Evolutionary conservation across 2,797 vertebrate species (phyloP).

Genomic region (Melanotaenia parkinsoni): DNA sequence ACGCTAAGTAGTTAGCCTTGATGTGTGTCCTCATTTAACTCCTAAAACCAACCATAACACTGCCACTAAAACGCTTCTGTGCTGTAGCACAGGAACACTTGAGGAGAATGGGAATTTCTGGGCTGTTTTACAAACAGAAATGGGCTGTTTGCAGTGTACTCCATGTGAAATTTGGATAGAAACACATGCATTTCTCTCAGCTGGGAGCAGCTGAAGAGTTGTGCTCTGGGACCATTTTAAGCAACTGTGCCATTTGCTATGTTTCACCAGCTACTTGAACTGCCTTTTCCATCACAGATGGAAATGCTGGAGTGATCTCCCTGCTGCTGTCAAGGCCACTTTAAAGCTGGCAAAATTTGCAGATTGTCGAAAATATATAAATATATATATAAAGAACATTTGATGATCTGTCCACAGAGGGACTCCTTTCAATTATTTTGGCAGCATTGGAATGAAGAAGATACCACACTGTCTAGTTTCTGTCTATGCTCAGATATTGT

Average conservation of each 20-base stretch:
- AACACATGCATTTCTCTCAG: conserved; percentile 42
- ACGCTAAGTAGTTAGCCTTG: conserved; percentile 50
- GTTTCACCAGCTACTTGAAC: conserved; percentile 66
- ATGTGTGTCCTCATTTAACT: conserved; percentile 44
- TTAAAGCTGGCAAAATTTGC: conserved; percentile 55
- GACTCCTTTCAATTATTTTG: conserved; percentile 71
- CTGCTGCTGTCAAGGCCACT: conserved; percentile 61
- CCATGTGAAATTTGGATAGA: conserved; percentile 69
- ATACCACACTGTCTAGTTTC: conserved; percentile 39
- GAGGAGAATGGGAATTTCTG: conserved; percentile 43
- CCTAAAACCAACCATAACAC: conserved; percentile 31
- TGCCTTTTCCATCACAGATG: conserved; percentile 61
- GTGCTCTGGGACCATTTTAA: conserved; percentile 51
- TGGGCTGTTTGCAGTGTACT: conserved; percentile 41
- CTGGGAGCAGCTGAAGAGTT: conserved; percentile 51
- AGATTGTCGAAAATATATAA: conserved; percentile 35
- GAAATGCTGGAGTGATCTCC: conserved; percentile 54
- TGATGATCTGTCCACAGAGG: conserved; percentile 66
- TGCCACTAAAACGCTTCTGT: conserved; percentile 19
- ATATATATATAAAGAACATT: conserved; percentile 57
- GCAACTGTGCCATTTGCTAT: conserved; percentile 43
- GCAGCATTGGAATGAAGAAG: conserved; percentile 55
- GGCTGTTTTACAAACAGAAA: conserved; percentile 49
- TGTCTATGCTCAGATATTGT: conserved; percentile 47
- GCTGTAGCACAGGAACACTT: conserved; percentile 46